Evolutionary conservation across 2,888 invertebrate genomes (phyloP).

Genomic region (Oscheius onirici): DNA sequence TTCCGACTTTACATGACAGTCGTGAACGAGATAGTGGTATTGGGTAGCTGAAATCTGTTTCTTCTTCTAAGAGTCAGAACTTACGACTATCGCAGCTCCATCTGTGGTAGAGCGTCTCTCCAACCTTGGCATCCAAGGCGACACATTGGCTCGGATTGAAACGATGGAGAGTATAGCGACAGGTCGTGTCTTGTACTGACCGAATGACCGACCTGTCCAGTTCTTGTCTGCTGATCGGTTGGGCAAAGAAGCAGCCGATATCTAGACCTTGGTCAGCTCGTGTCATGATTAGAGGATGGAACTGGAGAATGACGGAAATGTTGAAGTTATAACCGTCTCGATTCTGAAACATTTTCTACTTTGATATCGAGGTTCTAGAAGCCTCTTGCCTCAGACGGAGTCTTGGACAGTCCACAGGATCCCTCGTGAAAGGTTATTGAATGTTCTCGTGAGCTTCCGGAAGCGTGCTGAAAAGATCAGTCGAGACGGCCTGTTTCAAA

Average conservation of each 20-base stretch:
- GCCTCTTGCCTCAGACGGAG: conserved; percentile 49
- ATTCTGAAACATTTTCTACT: conserved; percentile 41
- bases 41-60: conserved; percentile 56
- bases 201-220: conserved; percentile 52
- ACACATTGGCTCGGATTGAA: conserved; percentile 63
- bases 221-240: conserved; percentile 55
- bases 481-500: no score
- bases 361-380: no score
- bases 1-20: conserved; percentile 65
- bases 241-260: conserved; percentile 62
- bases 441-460: conserved; percentile 57
- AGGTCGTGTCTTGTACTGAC: conserved; percentile 59
- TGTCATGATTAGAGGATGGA: conserved; percentile 69
- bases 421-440: conserved; percentile 63
- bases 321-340: conserved; percentile 65
- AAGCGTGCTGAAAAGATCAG: conserved; percentile 44
- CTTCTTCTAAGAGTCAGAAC: background rate
- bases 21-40: conserved; percentile 67
- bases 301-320: conserved; percentile 67
- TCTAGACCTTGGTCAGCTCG: conserved; percentile 64
- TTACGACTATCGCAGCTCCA: conserved; percentile 68
- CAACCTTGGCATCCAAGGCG: conserved; percentile 69
- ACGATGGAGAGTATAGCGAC: conserved; percentile 65
- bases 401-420: conserved; percentile 61
- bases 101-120: conserved; percentile 68